These are phyloP conservation scores for Leptonema lineaticorne DNA, from an alignment of 1,140 invertebrate genomes.

Conservation along the genomic window DNA sequence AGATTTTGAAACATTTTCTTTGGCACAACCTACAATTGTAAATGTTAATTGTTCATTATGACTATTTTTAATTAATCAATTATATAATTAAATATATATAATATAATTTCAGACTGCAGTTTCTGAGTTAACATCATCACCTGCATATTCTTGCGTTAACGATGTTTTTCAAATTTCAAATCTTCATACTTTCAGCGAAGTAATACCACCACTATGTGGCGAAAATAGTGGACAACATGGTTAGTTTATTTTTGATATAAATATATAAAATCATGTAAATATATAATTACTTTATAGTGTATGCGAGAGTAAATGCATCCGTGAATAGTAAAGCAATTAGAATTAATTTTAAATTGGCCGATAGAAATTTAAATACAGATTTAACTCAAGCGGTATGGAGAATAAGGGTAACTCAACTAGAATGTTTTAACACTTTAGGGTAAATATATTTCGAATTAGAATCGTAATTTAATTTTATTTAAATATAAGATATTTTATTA, in stretches of 20 bases:
- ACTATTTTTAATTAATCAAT: neutral
- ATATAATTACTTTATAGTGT: conserved; percentile 44
- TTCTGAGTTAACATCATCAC: conserved; percentile 41
- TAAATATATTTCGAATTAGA: conserved; percentile 24
- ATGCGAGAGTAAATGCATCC: conserved; percentile 52
- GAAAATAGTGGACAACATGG: conserved; percentile 78
- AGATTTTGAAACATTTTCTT: conserved; percentile 73
- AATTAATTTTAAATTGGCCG: conserved; percentile 53
- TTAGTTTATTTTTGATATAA: conserved; percentile 39
- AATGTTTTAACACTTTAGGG: conserved; percentile 57
- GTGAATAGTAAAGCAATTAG: conserved; percentile 50
- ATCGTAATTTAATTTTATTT: neutral
- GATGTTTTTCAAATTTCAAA: conserved; percentile 55
- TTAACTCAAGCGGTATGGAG: conserved; percentile 58
- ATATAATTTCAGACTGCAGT: neutral
- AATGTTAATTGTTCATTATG: conserved; percentile 35
- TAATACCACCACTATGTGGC: conserved; percentile 68
- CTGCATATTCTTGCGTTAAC: conserved; percentile 51
- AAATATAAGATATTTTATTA: too few relatives aligned
- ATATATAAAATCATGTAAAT: neutral
- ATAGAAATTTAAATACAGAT: conserved; percentile 48
- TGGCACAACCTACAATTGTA: conserved; percentile 65
- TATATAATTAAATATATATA: neutral
- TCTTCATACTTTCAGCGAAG: conserved; percentile 57
- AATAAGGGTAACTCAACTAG: conserved; percentile 63